These are phyloP conservation scores for Pollimyrus isidori DNA, from an alignment of 2,113 vertebrate species.

Conservation along the genomic window DNA sequence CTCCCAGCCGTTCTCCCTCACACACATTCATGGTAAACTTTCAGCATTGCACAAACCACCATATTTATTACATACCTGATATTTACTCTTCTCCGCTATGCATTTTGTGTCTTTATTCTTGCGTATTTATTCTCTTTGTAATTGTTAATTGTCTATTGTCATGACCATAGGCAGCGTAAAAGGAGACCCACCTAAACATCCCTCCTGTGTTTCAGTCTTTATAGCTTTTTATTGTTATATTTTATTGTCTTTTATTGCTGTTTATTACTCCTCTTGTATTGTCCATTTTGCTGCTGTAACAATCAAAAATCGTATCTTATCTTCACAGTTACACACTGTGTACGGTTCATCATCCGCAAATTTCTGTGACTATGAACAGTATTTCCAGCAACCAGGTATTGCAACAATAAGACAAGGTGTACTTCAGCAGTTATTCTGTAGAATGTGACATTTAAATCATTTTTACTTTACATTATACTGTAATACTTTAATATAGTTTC, in stretches of 20 bases:
- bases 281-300: background rate
- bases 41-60: background rate
- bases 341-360: background rate
- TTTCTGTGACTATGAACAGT: background rate
- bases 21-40: background rate
- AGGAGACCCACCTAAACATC: background rate
- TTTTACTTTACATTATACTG: background rate
- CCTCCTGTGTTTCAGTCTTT: background rate
- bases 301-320: background rate
- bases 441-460: background rate
- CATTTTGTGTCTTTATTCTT: background rate
- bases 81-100: background rate
- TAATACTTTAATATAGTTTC: background rate
- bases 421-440: background rate
- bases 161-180: background rate
- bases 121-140: background rate
- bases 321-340: background rate
- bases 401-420: background rate
- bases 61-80: background rate
- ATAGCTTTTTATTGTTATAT: too few relatives aligned
- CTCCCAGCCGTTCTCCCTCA: background rate
- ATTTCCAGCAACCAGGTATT: background rate
- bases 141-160: background rate
- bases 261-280: too few relatives aligned
- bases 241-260: too few relatives aligned